Base-by-base conservation (phyloP, 1,140 invertebrate species). In the Aporrectodea caliginosa region DNA sequence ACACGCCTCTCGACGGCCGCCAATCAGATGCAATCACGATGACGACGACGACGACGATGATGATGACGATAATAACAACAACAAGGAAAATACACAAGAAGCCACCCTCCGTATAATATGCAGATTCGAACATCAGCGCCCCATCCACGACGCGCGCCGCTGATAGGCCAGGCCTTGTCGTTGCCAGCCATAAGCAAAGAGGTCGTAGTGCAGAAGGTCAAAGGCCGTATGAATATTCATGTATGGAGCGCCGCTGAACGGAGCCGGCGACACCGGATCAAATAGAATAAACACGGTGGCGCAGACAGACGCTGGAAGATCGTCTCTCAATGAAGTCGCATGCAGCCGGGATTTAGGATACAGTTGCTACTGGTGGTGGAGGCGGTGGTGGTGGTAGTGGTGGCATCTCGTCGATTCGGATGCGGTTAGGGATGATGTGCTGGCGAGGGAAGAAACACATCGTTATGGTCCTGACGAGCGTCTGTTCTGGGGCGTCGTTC, bases 401-500 rank as follows among this genome's bases (percentile, higher is more conserved):
- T 22, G 22, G 43, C 43, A 58, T n/a, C n/a, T n/a, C n/a, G 43
- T 22, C 6, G 43, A 6, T 12, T 6, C 43, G 22, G 43, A 6
- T 12, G 43, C 43, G 22, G 43, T 22, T 12, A 22, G 6, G 43
- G 43, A 76, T 35, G 43, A 76, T 76, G 75, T 32, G 34, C 14
- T 30, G 32, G 58, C 87, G 87, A 83, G 84, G 82, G 69, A 87
- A 86, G 81, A 86, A 85, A 72, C 83, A 85, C 69, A 72, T 87
- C 35, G 83, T 87, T 43, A 87, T 85, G 81, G 82, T 87, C 43
- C 85, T 85, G 85, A 88, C 87, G 35, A 87, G 86, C 82, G 83
- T 84, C 32, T 87, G 86, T 82, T 85, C 86, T n/a, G 85, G 85
- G 82, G 85, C 87, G 14, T 86, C 87, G 16, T 88, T 88, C 77